phyloP scores from a whole-genome alignment of 2,113 vertebrate species.

The Anser cygnoides region DNA sequence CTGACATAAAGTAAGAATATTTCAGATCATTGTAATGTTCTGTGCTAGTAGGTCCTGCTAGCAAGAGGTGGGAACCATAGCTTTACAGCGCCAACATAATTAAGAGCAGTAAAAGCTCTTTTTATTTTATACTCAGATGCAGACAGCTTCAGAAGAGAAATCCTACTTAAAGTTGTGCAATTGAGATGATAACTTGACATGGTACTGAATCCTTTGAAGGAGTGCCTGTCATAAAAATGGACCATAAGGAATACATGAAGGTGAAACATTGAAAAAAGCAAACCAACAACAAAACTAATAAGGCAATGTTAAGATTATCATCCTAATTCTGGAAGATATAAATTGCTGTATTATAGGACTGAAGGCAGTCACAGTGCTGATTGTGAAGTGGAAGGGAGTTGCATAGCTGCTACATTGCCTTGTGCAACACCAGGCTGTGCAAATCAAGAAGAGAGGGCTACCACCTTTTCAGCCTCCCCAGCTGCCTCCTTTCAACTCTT shows the following conservation, averaged over 20 bases:
- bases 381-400: not conserved
- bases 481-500: not conserved
- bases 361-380: not conserved
- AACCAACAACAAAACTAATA: not conserved
- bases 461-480: not conserved
- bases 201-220: not conserved
- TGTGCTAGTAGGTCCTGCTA: not conserved
- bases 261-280: not conserved
- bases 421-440: not conserved
- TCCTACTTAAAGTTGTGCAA: not conserved
- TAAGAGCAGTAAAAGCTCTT: not conserved
- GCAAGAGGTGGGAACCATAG: not conserved
- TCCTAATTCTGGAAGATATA: not conserved
- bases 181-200: not conserved
- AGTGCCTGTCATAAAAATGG: not conserved
- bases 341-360: not conserved
- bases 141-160: not conserved
- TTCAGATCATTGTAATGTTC: not conserved
- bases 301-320: not conserved
- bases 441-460: not conserved
- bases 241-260: not conserved
- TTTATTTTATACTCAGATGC: not conserved
- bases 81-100: not conserved
- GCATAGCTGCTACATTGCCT: not conserved
- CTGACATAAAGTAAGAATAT: not conserved